Evolutionary conservation across 2,113 vertebrate genomes (phyloP), one percentile per base, ranked within the genome.

Genomic region (Meleagris gallopavo): DNA sequence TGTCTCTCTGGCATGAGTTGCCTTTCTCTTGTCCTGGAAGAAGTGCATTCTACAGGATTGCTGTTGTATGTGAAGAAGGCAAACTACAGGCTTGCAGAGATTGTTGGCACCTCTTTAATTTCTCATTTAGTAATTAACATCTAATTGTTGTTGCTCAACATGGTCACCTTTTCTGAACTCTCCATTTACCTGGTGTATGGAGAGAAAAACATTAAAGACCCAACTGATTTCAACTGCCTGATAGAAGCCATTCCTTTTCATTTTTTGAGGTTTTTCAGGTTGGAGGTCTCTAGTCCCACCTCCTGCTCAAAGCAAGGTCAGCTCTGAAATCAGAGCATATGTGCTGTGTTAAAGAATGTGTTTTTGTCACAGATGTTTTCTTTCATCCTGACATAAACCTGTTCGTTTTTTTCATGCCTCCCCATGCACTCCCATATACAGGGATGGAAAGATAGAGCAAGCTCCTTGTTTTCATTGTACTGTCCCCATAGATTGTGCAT

Each of bases 341-440:
- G 18, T 54, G 19, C 25, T 36, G 1, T 24, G 13, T 20, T 58
- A 66, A 45, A 79, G 67, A 83, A 67, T 0, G 0, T 38, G n/a
- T 22, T 89, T 83, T 77, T 78, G 70, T 40, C 64, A 27, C 38
- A 73, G 38, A 6, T 0, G 0, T 8, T 41, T 10, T 27, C 5
- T 91, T 83, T 81, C 6, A 22, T 89, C 3, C 0, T 25, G 41
- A 34, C 5, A 5, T 60, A 64, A 58, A 64, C 29, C 2, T 1
- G 4, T 14, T 57, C 41, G 34, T 13, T 2, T 5, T 72, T 65
- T 45, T 1, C 40, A 11, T 19, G 34, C 38, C 55, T 71, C 43
- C 13, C 18, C 52, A 3, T 0, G 1, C 27, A 19, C 0, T 0
- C 9, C 54, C 34, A 29, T 15, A 15, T 5, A 2, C 20, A 65